A percentile compares a stretch with the other conserved stretches of the same genome.
Conservation (phyloP, 2,113 vertebrate species). For the Numida meleagris region DNA sequence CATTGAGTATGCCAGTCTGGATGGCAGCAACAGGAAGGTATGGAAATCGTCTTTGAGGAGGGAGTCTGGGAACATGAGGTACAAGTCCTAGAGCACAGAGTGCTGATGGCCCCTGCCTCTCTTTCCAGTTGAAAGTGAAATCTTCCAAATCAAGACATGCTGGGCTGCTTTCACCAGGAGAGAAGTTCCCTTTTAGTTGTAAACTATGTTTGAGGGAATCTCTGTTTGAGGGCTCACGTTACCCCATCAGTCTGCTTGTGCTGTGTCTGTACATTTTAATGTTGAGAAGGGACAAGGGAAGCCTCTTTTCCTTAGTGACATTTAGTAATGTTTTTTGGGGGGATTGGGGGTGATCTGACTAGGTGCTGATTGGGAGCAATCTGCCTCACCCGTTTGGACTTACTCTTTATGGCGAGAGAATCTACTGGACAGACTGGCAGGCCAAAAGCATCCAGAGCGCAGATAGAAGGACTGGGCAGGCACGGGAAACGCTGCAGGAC, state of each 20-base stretch:
- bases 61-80: neutral
- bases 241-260: neutral
- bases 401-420: constrained; percentile 90
- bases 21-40: constrained; percentile 92
- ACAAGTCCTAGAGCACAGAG: neutral
- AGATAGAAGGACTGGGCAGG: constrained; percentile 87
- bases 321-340: constrained; percentile 11
- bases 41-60: neutral
- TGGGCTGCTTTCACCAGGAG: neutral
- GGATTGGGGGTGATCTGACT: constrained; percentile 41
- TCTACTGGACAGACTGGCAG: constrained; percentile 99
- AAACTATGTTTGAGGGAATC: neutral
- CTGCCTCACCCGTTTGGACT: constrained; percentile 96
- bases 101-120: constrained; percentile 8
- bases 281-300: neutral
- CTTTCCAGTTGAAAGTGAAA: constrained; percentile 23
- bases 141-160: neutral
- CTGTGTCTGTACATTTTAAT: neutral
- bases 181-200: neutral
- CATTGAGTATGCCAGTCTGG: constrained; percentile 91
- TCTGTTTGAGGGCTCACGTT: neutral
- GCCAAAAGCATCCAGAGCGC: constrained; percentile 97
- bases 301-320: neutral
- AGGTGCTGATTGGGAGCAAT: constrained; percentile 95
- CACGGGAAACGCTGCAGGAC: constrained; percentile 87